These are phyloP conservation scores for Crocidura indochinensis DNA, from an alignment of 2,797 vertebrate genomes.

Conservation along the genomic window DNA sequence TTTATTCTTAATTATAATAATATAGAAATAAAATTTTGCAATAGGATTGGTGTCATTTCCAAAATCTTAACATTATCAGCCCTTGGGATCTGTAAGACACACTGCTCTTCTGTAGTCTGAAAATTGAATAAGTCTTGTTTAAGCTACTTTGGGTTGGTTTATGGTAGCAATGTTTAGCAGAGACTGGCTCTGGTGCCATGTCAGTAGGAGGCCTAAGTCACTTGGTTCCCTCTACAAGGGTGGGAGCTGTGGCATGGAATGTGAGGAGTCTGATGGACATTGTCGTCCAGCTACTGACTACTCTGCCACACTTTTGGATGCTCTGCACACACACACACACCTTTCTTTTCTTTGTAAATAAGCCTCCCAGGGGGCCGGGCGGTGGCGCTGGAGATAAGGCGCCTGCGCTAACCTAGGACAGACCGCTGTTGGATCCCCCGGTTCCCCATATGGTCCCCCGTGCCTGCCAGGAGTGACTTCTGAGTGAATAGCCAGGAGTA, in stretches of 20 bases:
- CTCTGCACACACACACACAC: too few relatives aligned
- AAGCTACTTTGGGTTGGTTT: constrained; percentile 1
- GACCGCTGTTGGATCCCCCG: too few relatives aligned
- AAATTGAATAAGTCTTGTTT: constrained; percentile 21
- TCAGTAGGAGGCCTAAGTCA: not conserved
- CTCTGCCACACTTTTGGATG: not conserved
- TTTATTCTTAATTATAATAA: not conserved
- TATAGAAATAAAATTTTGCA: not conserved
- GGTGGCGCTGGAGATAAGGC: too few relatives aligned
- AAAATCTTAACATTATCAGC: not conserved
- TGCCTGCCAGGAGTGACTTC: too few relatives aligned
- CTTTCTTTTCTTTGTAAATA: not conserved
- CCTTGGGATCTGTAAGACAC: not conserved
- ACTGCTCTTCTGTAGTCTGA: not conserved
- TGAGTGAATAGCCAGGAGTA: too few relatives aligned
- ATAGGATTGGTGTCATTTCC: not conserved
- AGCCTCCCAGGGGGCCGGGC: too few relatives aligned
- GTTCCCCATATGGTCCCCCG: too few relatives aligned
- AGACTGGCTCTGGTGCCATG: not conserved
- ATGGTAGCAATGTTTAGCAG: not conserved
- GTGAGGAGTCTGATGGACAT: too few relatives aligned
- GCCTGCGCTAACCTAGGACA: too few relatives aligned
- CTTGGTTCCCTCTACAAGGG: not conserved
- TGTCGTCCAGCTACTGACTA: not conserved
- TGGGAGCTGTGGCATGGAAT: not conserved